Evolutionary conservation across 2,797 vertebrate species (phyloP), one percentile per base, ranked within the genome.

Genomic region (Acomys russatus): DNA sequence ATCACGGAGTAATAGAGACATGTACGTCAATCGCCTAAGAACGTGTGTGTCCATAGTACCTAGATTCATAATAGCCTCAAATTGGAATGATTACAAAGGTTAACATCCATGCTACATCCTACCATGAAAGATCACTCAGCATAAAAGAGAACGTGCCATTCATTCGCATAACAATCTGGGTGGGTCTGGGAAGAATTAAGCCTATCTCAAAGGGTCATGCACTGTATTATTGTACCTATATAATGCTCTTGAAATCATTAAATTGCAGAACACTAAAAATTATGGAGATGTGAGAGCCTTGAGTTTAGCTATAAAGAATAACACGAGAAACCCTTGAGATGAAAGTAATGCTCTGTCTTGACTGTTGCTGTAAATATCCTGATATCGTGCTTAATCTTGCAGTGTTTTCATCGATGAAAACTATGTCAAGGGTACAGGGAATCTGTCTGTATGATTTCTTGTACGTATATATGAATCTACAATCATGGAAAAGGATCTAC

Each of bases 251-350:
- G 63, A 59, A 63, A 44, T 44, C 30, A 78, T 35, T 73, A 84
- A 95, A 96, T 28, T 54, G 82, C 35, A 91, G 35, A 35, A 85
- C 88, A 56, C 18, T 54, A 70, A 77, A 15, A 78, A 23, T 4
- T 11, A 30, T 44, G n/a, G 23, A 23, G 35, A 35, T 76, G 15
- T 35, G 9, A 51, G 9, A 63, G 33, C 84, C 15, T 12, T 11
- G 22, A n/a, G n/a, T n/a, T 49, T 89, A 38, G 18, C 61, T 83
- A 25, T 76, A 14, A 61, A 51, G 25, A 14, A 1, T 63, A 92
- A 54, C 18, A 30, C 9, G 23, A 12, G 28, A 30, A 38, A 77
- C 33, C 25, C 38, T 79, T 71, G 66, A 23, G 25, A 20, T 38
- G 9, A 77, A 28, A 33, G 5, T 56, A 54, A n/a, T 56, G 9